Evolutionary conservation across 2,888 invertebrate species (phyloP), one percentile per base, ranked within the genome.

Genomic region (Cosmopolites sordidus): DNA sequence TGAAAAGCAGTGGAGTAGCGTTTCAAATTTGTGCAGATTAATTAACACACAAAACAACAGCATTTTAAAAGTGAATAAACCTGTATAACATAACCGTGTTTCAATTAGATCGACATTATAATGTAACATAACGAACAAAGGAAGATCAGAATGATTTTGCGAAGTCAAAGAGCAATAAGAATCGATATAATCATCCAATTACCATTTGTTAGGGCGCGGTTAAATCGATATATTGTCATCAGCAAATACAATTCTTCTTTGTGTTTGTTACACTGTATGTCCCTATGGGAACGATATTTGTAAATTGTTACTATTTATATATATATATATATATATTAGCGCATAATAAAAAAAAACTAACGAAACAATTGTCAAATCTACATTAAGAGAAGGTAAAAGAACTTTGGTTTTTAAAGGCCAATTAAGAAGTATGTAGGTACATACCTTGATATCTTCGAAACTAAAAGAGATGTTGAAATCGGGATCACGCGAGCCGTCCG

Each of bases 401-500:
- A 12, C 11, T 12, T n/a, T 2, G 5, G 2, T 12, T 33, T 12
- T 4, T 12, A 33, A 43, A 38, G 46, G 43, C 55, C 51, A 51
- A 51, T 56, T 51, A 51, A 43, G 48, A 48, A 50, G 52, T 56
- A 56, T 53, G 56, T 43, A 12, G 37, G 48, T 57, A 57, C 57
- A 57, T 57, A 57, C 57, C 57, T 57, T 57, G 50, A 57, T 50
- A 49, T 57, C 57, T 57, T 57, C 57, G 16, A 57, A 57, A 53
- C 53, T 53, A 57, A 57, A 57, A 47, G 57, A 57, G 57, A 57
- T 57, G 57, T 57, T 57, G 57, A 57, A 57, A 57, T 57, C 57
- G 46, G 57, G 50, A 52, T 56, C 57, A n/a, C n/a, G n/a, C n/a
- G n/a, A n/a, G n/a, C n/a, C n/a, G n/a, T n/a, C n/a, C 50, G 53